Evolutionary conservation across 2,797 vertebrate genomes (phyloP).

Genomic region (Lepus oiostolus): DNA sequence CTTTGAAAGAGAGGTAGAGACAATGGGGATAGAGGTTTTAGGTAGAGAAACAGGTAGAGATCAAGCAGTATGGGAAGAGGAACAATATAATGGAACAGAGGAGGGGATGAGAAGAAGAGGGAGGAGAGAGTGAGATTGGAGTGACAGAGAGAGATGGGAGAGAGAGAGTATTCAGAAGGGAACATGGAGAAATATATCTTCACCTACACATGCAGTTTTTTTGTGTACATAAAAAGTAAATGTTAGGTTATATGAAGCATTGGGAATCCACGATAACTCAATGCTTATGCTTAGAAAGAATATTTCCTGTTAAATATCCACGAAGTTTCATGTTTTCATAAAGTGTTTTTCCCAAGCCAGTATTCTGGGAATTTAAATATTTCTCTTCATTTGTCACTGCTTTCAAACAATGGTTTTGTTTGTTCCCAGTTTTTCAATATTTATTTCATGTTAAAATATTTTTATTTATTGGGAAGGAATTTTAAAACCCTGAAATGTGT

Average conservation of each 20-base stretch:
- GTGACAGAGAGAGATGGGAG: too few species aligned
- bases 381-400: not conserved
- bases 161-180: too few species aligned
- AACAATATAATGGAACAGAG: too few species aligned
- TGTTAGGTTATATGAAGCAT: not conserved
- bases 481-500: not conserved
- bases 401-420: too few species aligned
- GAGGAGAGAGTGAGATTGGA: too few species aligned
- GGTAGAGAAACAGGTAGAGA: too few species aligned
- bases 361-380: not conserved
- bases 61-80: too few species aligned
- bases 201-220: not conserved
- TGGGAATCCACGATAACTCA: not conserved
- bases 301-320: not conserved
- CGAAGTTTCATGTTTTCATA: conserved; percentile 16
- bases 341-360: conserved; percentile 37
- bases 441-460: not conserved
- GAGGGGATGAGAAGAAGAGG: too few species aligned
- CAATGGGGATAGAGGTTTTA: too few species aligned
- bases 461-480: not conserved
- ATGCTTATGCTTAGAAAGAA: not conserved
- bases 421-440: too few species aligned
- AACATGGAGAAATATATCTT: not conserved
- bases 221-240: too few species aligned
- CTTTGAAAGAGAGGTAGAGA: too few species aligned